Evolutionary conservation across 1,140 invertebrate species (phyloP).

Genomic region (Drosophila hydei): DNA sequence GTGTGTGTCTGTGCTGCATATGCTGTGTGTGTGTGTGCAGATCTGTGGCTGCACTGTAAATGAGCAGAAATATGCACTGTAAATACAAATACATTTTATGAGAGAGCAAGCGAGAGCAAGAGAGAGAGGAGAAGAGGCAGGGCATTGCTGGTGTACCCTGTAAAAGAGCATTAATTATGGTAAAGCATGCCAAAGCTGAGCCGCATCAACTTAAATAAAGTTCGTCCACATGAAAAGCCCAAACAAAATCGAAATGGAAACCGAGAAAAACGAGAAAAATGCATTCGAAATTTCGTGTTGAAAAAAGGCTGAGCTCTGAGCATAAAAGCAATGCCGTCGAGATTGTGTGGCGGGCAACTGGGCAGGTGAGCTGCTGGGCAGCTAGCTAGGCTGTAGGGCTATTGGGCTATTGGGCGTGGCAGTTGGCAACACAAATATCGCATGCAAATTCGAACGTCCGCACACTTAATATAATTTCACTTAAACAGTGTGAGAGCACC

Average conservation of each 20-base stretch:
- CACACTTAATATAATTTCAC: constrained; percentile 81
- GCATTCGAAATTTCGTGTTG: constrained; percentile 17
- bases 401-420: constrained; percentile 12
- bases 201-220: neutral
- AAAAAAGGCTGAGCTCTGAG: neutral
- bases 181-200: constrained; percentile 3
- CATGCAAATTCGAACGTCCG: constrained; percentile 77
- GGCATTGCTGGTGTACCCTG: neutral
- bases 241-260: constrained; percentile 7
- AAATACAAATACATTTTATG: constrained; percentile 27
- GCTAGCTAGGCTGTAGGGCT: too few species aligned
- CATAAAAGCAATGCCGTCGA: constrained; percentile 13
- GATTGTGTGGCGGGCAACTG: constrained; percentile 26
- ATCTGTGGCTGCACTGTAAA: constrained; percentile 15
- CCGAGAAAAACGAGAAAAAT: constrained; percentile 14
- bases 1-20: neutral
- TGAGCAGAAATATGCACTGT: constrained; percentile 32
- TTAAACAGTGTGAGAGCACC: constrained; percentile 45
- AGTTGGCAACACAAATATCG: constrained; percentile 62
- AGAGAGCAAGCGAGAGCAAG: neutral
- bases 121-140: neutral
- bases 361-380: neutral
- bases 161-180: neutral
- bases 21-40: neutral
- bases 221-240: neutral